Percentiles rank a stretch among this genome's conserved stretches.
Evolutionary conservation across 1,140 invertebrate species (phyloP).

Genomic region (Euschistus heros): DNA sequence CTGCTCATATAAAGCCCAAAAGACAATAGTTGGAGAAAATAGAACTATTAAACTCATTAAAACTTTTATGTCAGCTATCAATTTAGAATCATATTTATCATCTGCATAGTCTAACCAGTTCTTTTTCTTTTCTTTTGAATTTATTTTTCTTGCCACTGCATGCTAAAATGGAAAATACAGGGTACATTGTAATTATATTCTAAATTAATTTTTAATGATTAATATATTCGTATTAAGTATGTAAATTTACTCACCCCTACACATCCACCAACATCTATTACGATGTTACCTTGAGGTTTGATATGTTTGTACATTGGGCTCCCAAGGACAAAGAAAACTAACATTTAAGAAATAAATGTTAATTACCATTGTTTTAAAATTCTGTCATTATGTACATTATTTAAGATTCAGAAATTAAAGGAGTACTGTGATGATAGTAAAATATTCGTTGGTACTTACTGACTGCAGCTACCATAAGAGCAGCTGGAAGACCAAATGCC

Average conservation of each 20-base stretch:
- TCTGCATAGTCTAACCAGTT: slow-evolving; percentile 75
- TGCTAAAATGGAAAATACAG: slow-evolving; percentile 37
- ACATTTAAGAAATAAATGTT: slow-evolving; percentile 33
- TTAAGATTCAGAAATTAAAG: too few species aligned
- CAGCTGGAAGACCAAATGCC: slow-evolving; percentile 83
- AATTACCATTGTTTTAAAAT: background rate
- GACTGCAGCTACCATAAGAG: slow-evolving; percentile 72
- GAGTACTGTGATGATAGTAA: too few species aligned
- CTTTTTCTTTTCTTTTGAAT: slow-evolving; percentile 41
- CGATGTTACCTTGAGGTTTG: slow-evolving; percentile 70
- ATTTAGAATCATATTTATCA: slow-evolving; percentile 49
- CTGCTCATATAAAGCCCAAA: slow-evolving; percentile 82
- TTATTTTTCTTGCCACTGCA: slow-evolving; percentile 35
- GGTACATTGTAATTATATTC: slow-evolving; percentile 32
- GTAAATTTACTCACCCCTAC: slow-evolving; percentile 55
- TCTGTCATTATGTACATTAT: too few species aligned
- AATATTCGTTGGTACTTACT: slow-evolving; percentile 41
- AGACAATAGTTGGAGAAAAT: slow-evolving; percentile 74
- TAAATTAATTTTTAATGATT: slow-evolving; percentile 1
- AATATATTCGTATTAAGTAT: too few species aligned
- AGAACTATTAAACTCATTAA: slow-evolving; percentile 60
- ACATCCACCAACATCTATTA: slow-evolving; percentile 63
- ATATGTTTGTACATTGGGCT: slow-evolving; percentile 63
- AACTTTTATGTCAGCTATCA: slow-evolving; percentile 66
- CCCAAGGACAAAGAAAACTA: slow-evolving; percentile 72